Evolutionary conservation across 30 jellyfish, hydroid and myxozoan species (phyloP).

Genomic region (Morbakka virulenta): DNA sequence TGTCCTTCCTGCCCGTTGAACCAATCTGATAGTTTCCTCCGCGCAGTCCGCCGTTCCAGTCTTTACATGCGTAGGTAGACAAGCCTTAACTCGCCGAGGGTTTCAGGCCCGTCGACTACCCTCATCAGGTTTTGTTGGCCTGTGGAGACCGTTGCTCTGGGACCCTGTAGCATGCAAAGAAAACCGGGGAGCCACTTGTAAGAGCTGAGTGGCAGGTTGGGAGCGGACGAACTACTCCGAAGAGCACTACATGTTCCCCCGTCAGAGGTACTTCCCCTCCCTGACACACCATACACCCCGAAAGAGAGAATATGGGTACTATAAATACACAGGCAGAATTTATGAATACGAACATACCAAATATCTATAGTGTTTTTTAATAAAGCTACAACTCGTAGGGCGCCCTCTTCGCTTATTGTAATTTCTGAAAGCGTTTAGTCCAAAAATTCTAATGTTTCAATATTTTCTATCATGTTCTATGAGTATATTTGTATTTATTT

Average conservation of each 20-base stretch:
- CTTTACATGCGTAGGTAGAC: background rate
- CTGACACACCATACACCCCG: background rate
- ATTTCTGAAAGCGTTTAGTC: too few species aligned
- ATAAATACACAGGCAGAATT: too few species aligned
- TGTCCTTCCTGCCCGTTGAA: background rate
- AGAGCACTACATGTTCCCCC: background rate
- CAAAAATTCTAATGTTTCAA: too few species aligned
- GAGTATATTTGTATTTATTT: too few species aligned
- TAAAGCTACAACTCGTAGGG: too few species aligned
- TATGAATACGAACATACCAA: too few species aligned
- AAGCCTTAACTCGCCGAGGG: background rate
- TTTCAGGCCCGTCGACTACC: background rate
- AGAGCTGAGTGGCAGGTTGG: background rate
- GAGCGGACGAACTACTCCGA: background rate
- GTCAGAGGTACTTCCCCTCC: background rate
- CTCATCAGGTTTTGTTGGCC: background rate
- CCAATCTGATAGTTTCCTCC: background rate
- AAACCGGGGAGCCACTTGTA: background rate
- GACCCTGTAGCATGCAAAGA: background rate
- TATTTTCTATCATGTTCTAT: too few species aligned
- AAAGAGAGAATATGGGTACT: too few species aligned
- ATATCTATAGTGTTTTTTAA: too few species aligned
- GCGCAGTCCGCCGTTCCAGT: background rate
- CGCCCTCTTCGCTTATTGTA: too few species aligned
- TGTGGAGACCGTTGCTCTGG: background rate